Base-by-base conservation (phyloP, 2,888 invertebrate species). In the Aphrophora alni region DNA sequence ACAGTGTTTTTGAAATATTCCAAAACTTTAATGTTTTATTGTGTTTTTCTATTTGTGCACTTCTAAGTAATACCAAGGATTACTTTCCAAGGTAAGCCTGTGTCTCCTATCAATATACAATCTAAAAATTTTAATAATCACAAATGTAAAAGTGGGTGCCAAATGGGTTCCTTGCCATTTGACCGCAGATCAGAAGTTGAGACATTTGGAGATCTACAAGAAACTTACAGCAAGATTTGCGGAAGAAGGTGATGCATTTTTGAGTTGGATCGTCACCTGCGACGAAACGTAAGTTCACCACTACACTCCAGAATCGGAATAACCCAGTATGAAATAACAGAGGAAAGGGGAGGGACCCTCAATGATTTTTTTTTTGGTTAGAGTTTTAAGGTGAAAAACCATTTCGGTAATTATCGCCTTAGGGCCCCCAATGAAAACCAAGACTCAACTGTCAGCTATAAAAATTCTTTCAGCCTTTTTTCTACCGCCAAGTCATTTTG, bases 371-470 rank as follows among this genome's bases (percentile, higher is more conserved):
- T n/a, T n/a, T n/a, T n/a, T n/a, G n/a, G n/a, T n/a, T n/a, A n/a
- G n/a, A n/a, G n/a, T n/a, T n/a, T n/a, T n/a, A n/a, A n/a, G n/a
- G n/a, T n/a, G n/a, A n/a, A n/a, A n/a, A n/a, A n/a, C n/a, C n/a
- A n/a, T n/a, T n/a, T n/a, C n/a, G n/a, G n/a, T n/a, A n/a, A n/a
- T n/a, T n/a, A n/a, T n/a, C n/a, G n/a, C n/a, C n/a, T n/a, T n/a
- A n/a, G n/a, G 25, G 17, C 44, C 44, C 68, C 82, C 80, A 38
- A 70, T 82, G 82, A 78, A 82, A 38, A 73, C 73, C 73, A 77
- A 82, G 44, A 82, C 81, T 81, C 74, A 51, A 24, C 80, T 81
- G n/a, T 73, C 81, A 81, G 74, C 73, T 26, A 44, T 26, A 33
- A 72, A 81, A 38, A 28, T 81, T 38, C 68, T 80, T 81, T 4